Evolutionary conservation across 2,888 invertebrate species (phyloP).

Genomic region (Cistogaster globosa): DNA sequence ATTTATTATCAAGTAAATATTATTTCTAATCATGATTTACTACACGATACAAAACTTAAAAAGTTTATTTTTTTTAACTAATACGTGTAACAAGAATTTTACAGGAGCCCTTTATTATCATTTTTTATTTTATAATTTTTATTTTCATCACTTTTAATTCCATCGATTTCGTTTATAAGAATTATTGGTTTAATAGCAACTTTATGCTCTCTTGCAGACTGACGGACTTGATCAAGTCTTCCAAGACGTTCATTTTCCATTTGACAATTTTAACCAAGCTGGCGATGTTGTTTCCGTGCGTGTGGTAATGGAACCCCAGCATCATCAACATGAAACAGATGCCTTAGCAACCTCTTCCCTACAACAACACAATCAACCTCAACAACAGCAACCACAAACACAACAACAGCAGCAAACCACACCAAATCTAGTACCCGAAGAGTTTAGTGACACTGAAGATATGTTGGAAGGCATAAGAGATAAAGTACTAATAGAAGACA

Average conservation of each 20-base stretch:
- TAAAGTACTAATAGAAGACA: constrained; percentile 83
- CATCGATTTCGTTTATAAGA: not conserved
- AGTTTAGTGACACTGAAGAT: constrained; percentile 94
- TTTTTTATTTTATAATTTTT: no score
- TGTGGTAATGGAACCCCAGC: constrained; percentile 68
- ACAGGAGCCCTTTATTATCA: no score
- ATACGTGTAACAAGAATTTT: no score
- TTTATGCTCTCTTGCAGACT: constrained; percentile 49
- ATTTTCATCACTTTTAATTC: not conserved
- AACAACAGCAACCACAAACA: constrained; percentile 20
- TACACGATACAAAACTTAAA: no score
- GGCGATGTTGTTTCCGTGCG: constrained; percentile 68
- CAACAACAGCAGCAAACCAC: constrained; percentile 51
- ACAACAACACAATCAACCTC: constrained; percentile 52
- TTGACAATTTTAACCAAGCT: constrained; percentile 78
- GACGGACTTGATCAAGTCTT: constrained; percentile 77
- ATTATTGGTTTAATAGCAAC: not conserved
- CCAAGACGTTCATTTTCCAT: constrained; percentile 80
- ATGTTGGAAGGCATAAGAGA: constrained; percentile 92
- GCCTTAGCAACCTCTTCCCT: constrained; percentile 46
- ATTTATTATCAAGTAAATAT: no score
- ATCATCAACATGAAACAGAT: constrained; percentile 58
- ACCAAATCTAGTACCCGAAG: constrained; percentile 81
- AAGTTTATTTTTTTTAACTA: no score
- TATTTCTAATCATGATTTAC: no score